These are phyloP conservation scores for Drosophila virilis DNA, from an alignment of 1,140 invertebrate genomes.

Conservation along the genomic window DNA sequence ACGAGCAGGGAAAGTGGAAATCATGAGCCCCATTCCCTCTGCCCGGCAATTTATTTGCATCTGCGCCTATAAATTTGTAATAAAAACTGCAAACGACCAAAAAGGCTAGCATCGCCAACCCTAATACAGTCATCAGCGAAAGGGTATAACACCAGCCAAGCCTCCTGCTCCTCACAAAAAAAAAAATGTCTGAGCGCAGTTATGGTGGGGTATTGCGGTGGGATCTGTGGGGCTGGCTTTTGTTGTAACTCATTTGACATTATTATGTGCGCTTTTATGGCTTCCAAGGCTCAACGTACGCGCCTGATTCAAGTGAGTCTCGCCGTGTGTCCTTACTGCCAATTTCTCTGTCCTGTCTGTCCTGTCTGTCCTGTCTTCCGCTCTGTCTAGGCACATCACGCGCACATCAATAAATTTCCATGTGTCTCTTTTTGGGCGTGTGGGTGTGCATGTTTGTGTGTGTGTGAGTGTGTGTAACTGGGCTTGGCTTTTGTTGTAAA, in stretches of 20 bases:
- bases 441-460: constrained; percentile 4
- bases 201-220: background rate
- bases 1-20: constrained; percentile 14
- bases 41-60: constrained; percentile 78
- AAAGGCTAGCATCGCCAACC: constrained; percentile 59
- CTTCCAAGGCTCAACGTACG: constrained; percentile 67
- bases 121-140: constrained; percentile 75
- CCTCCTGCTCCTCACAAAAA: constrained; percentile 22
- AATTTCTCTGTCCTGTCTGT: constrained; percentile 24
- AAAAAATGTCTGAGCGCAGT: background rate
- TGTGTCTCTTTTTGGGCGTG: constrained; percentile 40
- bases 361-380: constrained; percentile 19
- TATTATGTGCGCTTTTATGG: constrained; percentile 83
- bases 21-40: constrained; percentile 26
- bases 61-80: constrained; percentile 83
- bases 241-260: constrained; percentile 82
- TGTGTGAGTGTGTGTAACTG: constrained; percentile 13
- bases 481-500: constrained; percentile 62
- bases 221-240: constrained; percentile 52
- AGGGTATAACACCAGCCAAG: constrained; percentile 38
- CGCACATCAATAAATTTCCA: constrained; percentile 78
- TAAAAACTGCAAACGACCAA: constrained; percentile 80
- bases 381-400: constrained; percentile 63
- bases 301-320: constrained; percentile 28
- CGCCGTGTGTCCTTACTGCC: constrained; percentile 24